Base-by-base conservation (phyloP, 2,113 vertebrate species). In the Archocentrus centrarchus region DNA sequence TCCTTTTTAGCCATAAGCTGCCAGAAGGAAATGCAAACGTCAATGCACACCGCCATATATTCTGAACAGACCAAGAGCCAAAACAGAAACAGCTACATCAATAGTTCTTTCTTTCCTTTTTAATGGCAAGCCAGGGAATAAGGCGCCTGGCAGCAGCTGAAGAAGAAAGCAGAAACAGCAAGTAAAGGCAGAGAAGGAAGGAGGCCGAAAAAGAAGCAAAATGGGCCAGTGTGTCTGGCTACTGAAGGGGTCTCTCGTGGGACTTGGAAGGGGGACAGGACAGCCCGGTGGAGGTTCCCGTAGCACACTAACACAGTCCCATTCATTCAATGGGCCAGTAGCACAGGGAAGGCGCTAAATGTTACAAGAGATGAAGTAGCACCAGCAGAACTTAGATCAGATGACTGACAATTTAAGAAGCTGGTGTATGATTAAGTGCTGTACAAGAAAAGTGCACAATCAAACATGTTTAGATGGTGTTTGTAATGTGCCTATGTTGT, bases 181-280 rank as follows among this genome's bases (percentile, higher is more conserved):
- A 62, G 73, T 58, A 59, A 39, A 78, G 62, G 79, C 78, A 81
- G 87, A 86, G 76, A 24, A 59, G 68, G 30, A 85, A 30, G 62
- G 53, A 77, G 76, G 61, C 50, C 30, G n/a, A 24, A 41, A 64
- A 58, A 73, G 77, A 86, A 84, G 75, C 61, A 75, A 94, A 95
- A 88, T 93, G 91, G 94, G 95, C 90, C 91, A 95, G 86, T 91
- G 88, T 94, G 94, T 90, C 93, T 92, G 85, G 82, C 89, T 90
- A 86, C 87, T 90, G 70, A 79, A 86, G 86, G 86, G 88, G 80
- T 86, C 84, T 93, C 94, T 92, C 59, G n/a, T n/a, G 87, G 93
- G 93, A 93, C 11, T 35, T 32, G 62, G 76, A 85, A 82, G 80
- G 85, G 81, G 86, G 86, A 87, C 88, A 89, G 91, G 91, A 91